These are phyloP conservation scores for Stenichneumon culpator DNA, from an alignment of 2,888 invertebrate genomes.

Conservation along the genomic window DNA sequence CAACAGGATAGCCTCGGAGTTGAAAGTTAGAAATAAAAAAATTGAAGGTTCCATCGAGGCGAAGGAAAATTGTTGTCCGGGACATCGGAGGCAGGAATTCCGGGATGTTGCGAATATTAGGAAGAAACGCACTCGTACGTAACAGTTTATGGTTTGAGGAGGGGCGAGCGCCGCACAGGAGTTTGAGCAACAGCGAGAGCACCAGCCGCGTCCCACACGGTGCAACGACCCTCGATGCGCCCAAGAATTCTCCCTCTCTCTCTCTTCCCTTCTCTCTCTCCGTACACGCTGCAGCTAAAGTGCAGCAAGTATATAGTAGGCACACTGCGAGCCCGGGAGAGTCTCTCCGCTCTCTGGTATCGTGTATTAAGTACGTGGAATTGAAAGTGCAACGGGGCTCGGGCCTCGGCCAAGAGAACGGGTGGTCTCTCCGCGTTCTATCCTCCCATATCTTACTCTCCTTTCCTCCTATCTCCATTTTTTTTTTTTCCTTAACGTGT, in stretches of 20 bases:
- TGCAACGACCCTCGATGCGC: conserved; percentile 77
- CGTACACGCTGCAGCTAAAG: conserved; percentile 58
- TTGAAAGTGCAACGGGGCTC: conserved; percentile 64
- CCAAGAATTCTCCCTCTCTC: conserved; percentile 59
- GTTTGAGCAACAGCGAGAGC: conserved; percentile 66
- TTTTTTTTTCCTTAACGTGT: conserved; percentile 21
- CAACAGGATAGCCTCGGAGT: too few relatives aligned
- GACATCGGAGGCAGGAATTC: background rate
- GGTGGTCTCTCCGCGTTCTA: conserved; percentile 60
- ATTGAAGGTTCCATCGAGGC: background rate
- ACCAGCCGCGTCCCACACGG: conserved; percentile 75
- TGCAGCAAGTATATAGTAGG: conserved; percentile 53
- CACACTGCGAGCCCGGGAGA: conserved; percentile 40
- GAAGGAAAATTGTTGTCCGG: background rate
- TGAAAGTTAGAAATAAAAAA: background rate
- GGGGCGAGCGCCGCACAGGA: conserved; percentile 52
- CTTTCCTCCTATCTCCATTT: conserved; percentile 37
- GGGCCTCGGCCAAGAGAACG: conserved; percentile 54
- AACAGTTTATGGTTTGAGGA: conserved; percentile 29
- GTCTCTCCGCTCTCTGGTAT: conserved; percentile 51
- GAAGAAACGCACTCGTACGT: conserved; percentile 9
- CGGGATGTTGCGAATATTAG: conserved; percentile 25
- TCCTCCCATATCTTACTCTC: conserved; percentile 39
- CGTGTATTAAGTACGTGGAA: conserved; percentile 68
- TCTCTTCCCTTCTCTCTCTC: conserved; percentile 4